phyloP scores from a whole-genome alignment of 1,140 invertebrate species.

The Calosoma granatense region DNA sequence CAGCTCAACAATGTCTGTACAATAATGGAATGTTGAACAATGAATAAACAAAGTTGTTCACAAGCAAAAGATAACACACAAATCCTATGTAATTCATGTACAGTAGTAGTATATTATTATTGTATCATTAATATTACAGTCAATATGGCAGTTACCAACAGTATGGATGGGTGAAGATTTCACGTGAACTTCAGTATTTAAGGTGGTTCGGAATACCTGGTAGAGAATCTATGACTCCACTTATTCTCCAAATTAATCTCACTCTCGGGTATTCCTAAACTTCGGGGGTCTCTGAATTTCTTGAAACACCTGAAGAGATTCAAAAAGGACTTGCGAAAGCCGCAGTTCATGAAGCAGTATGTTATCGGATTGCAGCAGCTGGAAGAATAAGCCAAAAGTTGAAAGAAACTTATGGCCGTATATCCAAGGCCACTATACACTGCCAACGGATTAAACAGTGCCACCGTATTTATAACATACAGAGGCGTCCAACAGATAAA shows the following conservation, averaged over 20 bases:
- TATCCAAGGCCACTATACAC: conserved; percentile 42
- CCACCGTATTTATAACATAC: conserved; percentile 54
- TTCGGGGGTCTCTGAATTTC: conserved; percentile 13
- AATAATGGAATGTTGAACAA: too few relatives aligned
- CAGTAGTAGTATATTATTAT: too few relatives aligned
- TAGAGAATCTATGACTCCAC: conserved; percentile 15
- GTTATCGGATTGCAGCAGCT: conserved; percentile 67
- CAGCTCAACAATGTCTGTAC: too few relatives aligned
- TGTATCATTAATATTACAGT: too few relatives aligned
- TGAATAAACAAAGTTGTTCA: too few relatives aligned
- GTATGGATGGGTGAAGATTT: too few relatives aligned
- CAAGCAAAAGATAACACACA: too few relatives aligned
- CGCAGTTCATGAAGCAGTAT: conserved; percentile 66
- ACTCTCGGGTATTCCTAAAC: conserved; percentile 20
- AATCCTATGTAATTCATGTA: too few relatives aligned
- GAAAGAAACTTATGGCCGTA: conserved; percentile 44
- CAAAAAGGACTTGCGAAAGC: conserved; percentile 53
- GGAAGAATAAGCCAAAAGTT: conserved; percentile 55
- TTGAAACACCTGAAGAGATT: conserved; percentile 42
- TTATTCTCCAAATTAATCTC: conserved; percentile 30
- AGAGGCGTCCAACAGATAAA: conserved; percentile 69
- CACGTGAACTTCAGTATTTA: too few relatives aligned
- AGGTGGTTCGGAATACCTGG: not conserved
- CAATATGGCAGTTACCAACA: not conserved
- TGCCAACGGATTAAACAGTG: conserved; percentile 42